These are phyloP conservation scores for Platichthys stellatus DNA, from an alignment of 2,113 vertebrate species.

Conservation along the genomic window DNA sequence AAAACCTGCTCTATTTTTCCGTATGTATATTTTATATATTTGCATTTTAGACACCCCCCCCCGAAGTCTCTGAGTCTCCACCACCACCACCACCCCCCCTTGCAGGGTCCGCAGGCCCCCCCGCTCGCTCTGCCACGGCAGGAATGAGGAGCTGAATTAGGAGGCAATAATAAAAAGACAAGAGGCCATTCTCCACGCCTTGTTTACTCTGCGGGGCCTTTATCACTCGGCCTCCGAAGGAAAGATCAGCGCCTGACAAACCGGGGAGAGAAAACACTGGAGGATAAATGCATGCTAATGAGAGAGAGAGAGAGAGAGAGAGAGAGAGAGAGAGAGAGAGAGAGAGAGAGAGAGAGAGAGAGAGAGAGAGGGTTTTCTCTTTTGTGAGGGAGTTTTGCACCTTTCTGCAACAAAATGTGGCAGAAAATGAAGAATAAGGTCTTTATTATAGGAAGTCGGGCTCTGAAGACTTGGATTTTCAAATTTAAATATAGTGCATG, in stretches of 20 bases:
- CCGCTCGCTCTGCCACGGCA: conserved; percentile 16
- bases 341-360: conserved; percentile 29
- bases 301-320: conserved; percentile 30
- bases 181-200: conserved; percentile 65
- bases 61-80: neutral
- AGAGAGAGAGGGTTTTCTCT: neutral
- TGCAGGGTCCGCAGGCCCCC: neutral
- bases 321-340: neutral
- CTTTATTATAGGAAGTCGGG: too few species aligned
- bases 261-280: conserved; percentile 49
- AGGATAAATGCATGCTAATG: conserved; percentile 68
- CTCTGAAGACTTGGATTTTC: neutral
- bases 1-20: neutral
- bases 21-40: neutral
- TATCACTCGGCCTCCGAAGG: conserved; percentile 49
- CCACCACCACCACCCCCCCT: neutral
- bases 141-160: conserved; percentile 48
- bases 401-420: neutral
- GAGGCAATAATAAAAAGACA: conserved; percentile 64
- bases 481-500: neutral
- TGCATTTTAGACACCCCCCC: too few species aligned
- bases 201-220: conserved; percentile 62
- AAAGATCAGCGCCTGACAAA: conserved; percentile 55
- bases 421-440: neutral
- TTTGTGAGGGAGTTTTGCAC: neutral